Percentiles rank a stretch among this genome's conserved stretches.
phyloP scores from a whole-genome alignment of 1,140 invertebrate genomes.

The Drosophila prosaltans region DNA sequence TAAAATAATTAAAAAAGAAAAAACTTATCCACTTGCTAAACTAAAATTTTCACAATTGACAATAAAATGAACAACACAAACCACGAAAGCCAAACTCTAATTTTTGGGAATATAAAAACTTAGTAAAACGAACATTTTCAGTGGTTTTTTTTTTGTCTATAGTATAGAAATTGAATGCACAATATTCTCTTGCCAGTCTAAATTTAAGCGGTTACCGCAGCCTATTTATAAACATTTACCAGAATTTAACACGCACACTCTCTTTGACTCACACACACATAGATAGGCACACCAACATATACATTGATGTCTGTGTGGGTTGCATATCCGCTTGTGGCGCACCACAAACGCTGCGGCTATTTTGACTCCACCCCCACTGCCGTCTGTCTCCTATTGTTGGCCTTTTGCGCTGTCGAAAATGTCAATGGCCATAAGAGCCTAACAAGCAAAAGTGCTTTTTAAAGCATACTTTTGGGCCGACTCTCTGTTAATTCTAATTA shows the following conservation, averaged over 20 bases:
- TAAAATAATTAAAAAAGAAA: background rate
- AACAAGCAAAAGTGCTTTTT: slow-evolving; percentile 31
- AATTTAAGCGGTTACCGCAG: slow-evolving; percentile 65
- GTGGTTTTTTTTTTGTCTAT: slow-evolving; percentile 43
- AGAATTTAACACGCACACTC: slow-evolving; percentile 41
- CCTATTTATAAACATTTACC: slow-evolving; percentile 76
- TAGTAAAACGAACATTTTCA: slow-evolving; percentile 40
- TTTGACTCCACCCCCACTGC: background rate
- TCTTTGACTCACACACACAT: background rate
- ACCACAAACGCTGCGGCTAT: slow-evolving; percentile 72
- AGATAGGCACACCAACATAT: background rate
- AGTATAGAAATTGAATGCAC: slow-evolving; percentile 37
- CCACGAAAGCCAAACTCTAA: slow-evolving; percentile 12
- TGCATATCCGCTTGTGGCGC: slow-evolving; percentile 67
- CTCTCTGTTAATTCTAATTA: slow-evolving; percentile 46
- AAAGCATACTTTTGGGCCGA: slow-evolving; percentile 5
- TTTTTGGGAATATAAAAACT: slow-evolving; percentile 36
- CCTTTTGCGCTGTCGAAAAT: slow-evolving; percentile 38
- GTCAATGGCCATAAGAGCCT: slow-evolving; percentile 37
- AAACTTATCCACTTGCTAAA: background rate
- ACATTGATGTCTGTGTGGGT: slow-evolving; percentile 22
- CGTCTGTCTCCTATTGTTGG: background rate
- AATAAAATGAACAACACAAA: slow-evolving; percentile 33
- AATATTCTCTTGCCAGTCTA: slow-evolving; percentile 36
- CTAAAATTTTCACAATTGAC: background rate